Evolutionary conservation across 2,113 vertebrate species (phyloP).

Genomic region (Oxyruncus cristatus): DNA sequence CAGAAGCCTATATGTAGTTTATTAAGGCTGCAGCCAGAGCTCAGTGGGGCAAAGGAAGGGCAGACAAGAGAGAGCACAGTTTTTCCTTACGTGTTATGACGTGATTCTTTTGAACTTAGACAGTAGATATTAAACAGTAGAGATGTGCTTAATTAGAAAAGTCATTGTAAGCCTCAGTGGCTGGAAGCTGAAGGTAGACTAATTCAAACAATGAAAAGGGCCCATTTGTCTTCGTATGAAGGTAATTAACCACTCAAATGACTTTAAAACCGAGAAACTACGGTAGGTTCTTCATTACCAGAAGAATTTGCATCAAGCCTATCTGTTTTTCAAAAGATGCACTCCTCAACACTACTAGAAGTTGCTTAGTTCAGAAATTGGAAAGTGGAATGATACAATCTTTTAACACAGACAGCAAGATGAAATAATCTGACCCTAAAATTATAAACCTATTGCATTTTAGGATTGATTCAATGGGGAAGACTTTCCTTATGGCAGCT

Average conservation of each 20-base stretch:
- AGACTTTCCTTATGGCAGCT: background rate
- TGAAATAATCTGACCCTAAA: background rate
- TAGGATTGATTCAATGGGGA: background rate
- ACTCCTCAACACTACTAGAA: background rate
- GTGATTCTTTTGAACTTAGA: background rate
- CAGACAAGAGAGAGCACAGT: background rate
- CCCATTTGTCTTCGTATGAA: background rate
- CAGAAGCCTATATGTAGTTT: background rate
- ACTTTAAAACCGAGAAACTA: background rate
- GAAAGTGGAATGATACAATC: background rate
- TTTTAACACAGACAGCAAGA: background rate
- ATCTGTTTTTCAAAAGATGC: background rate
- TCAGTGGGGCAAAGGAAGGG: background rate
- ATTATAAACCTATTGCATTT: background rate
- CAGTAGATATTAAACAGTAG: background rate
- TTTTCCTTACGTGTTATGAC: background rate
- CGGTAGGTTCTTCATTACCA: background rate
- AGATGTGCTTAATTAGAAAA: background rate
- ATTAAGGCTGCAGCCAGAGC: background rate
- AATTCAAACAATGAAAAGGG: background rate
- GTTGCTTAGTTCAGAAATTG: background rate
- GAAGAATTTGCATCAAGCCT: background rate
- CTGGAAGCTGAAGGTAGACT: background rate
- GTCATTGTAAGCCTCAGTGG: background rate
- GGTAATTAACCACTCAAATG: background rate